Percentiles rank a stretch among this genome's conserved stretches.
Conservation (phyloP, 2,888 invertebrate species). For the Luperina nickerlii region DNA sequence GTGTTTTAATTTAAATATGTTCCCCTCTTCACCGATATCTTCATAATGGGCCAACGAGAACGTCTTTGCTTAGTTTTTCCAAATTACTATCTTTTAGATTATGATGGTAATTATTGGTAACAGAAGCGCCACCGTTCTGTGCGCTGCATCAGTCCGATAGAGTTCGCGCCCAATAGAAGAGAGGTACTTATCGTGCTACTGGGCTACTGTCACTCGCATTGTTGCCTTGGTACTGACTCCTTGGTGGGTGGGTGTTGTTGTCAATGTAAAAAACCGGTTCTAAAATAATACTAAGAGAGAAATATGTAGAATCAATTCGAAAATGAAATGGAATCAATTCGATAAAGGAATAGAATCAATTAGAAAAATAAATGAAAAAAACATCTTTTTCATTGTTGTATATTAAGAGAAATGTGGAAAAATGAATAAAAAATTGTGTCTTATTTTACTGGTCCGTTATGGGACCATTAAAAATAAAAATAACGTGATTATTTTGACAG, state of each 20-base stretch:
- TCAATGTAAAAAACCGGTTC: background rate
- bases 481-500: background rate
- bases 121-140: conserved; percentile 87
- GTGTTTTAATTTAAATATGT: background rate
- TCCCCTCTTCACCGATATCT: background rate
- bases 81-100: background rate
- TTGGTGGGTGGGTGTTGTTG: conserved; percentile 22
- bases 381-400: background rate
- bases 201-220: conserved; percentile 58
- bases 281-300: background rate
- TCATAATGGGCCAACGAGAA: conserved; percentile 6
- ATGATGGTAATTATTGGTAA: conserved; percentile 65
- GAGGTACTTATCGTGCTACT: conserved; percentile 70
- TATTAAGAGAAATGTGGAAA: too few relatives aligned
- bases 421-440: background rate
- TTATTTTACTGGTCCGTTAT: background rate
- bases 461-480: background rate
- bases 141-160: conserved; percentile 87
- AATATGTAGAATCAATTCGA: background rate
- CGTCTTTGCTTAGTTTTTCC: background rate
- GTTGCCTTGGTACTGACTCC: conserved; percentile 43
- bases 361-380: too few relatives aligned
- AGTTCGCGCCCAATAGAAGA: conserved; percentile 77
- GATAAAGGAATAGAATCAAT: background rate
- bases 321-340: background rate